Percentiles rank a stretch among this genome's conserved stretches.
Conservation (phyloP, 1,140 invertebrate species). For the Cataglyphis hispanica region DNA sequence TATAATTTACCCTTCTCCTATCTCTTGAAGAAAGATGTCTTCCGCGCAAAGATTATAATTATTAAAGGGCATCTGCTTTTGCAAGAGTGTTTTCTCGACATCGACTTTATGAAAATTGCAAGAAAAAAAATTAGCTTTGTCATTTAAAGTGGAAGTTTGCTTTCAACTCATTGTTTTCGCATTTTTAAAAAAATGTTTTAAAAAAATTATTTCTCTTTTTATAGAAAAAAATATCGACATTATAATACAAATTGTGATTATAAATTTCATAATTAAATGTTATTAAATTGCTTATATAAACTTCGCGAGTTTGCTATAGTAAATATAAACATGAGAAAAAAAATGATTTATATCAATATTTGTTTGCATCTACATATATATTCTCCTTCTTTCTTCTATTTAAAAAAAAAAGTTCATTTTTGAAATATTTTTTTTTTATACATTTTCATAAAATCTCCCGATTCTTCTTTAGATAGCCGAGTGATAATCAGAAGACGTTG, state of each 20-base stretch:
- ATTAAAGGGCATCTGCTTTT: slow-evolving; percentile 40
- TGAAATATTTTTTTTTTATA: background rate
- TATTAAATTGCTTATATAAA: background rate
- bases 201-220: background rate
- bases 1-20: slow-evolving; percentile 51
- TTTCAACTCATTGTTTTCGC: slow-evolving; percentile 34
- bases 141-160: background rate
- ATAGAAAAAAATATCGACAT: background rate
- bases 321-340: background rate
- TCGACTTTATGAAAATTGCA: slow-evolving; percentile 12
- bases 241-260: slow-evolving; percentile 4
- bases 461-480: background rate
- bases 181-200: background rate
- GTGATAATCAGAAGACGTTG: slow-evolving; percentile 17
- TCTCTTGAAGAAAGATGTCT: slow-evolving; percentile 23
- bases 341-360: slow-evolving; percentile 1
- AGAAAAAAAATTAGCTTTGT: slow-evolving; percentile 31
- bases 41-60: slow-evolving; percentile 49
- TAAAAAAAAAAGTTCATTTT: background rate
- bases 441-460: background rate
- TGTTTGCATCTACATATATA: background rate
- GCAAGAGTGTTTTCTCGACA: background rate
- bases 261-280: background rate
- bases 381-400: background rate
- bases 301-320: background rate